Evolutionary conservation across 2,888 invertebrate genomes (phyloP), one percentile per base, ranked within the genome.

Genomic region (Andrena fulva): DNA sequence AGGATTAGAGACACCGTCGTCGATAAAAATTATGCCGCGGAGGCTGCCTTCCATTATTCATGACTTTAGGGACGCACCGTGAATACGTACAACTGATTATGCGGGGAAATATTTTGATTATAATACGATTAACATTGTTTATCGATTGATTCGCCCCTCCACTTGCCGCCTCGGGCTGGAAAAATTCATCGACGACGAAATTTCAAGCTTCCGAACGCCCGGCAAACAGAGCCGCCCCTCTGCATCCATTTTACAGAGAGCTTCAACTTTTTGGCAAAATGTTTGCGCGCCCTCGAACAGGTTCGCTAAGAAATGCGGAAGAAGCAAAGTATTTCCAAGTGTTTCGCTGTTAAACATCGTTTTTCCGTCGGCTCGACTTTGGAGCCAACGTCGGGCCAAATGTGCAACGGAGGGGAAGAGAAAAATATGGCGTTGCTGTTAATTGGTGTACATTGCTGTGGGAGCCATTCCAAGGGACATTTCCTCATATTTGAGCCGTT

Each of bases 21-120:
- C 73, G 76, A 82, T 77, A 85, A 87, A 86, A 86, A 87, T 87
- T 73, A 75, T 69, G 52, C 64, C 63, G 52, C 59, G 56, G n/a
- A 42, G 10, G 16, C n/a, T 12, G 62, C 5, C 12, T 12, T 82
- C 56, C 74, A 82, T 82, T 75, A 82, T 82, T 80, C 82, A 82
- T 82, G 67, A 31, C 24, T 35, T 42, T 5, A 24, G 50, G 31
- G 56, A 48, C 70, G 60, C 31, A 20, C 54, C 29, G 60, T 52
- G 80, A 80, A 82, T 82, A 80, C 80, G 63, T 50, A 52, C 62
- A 33, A n/a, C 75, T 54, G 82, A 80, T 80, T 82, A 75, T 63
- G 29, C 27, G 16, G 56, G 67, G 60, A 80, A 82, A 71, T 75
- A 82, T 75, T 75, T 75, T 67, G 67, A 80, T 80, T 70, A 71